Conservation (phyloP, 2,888 invertebrate genomes). For the Alcis repandata region DNA sequence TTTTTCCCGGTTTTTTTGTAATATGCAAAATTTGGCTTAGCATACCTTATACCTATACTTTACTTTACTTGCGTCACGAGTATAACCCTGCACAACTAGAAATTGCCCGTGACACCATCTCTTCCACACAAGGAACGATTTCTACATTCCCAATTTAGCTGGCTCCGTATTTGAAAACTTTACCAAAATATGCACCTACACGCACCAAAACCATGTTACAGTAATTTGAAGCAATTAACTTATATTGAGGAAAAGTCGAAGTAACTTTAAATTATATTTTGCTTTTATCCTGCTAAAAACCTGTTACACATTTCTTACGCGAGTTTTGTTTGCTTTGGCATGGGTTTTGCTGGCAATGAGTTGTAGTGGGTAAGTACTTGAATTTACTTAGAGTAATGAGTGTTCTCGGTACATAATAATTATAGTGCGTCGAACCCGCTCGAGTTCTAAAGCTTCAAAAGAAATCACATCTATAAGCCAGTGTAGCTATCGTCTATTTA, state of each 20-base stretch:
- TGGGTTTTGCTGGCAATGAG: constrained; percentile 11
- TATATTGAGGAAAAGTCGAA: constrained; percentile 9
- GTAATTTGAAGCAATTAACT: neutral
- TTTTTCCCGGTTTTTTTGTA: too few relatives aligned
- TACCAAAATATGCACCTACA: neutral
- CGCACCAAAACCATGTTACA: neutral
- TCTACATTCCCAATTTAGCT: neutral
- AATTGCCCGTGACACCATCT: neutral
- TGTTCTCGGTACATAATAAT: too few relatives aligned
- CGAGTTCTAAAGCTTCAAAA: too few relatives aligned
- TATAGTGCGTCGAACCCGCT: too few relatives aligned
- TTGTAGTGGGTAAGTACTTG: too few relatives aligned
- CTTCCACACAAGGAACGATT: neutral
- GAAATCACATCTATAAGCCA: too few relatives aligned
- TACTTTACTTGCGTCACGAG: too few relatives aligned
- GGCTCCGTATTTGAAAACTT: neutral
- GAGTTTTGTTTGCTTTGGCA: neutral
- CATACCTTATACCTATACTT: too few relatives aligned
- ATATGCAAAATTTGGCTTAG: too few relatives aligned
- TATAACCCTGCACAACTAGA: too few relatives aligned
- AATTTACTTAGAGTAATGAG: too few relatives aligned
- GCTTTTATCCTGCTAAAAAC: constrained; percentile 2
- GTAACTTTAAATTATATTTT: neutral
- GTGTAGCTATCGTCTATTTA: too few relatives aligned
- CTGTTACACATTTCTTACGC: neutral